Conservation (phyloP, 2,113 vertebrate species). For the Crocuta crocuta region DNA sequence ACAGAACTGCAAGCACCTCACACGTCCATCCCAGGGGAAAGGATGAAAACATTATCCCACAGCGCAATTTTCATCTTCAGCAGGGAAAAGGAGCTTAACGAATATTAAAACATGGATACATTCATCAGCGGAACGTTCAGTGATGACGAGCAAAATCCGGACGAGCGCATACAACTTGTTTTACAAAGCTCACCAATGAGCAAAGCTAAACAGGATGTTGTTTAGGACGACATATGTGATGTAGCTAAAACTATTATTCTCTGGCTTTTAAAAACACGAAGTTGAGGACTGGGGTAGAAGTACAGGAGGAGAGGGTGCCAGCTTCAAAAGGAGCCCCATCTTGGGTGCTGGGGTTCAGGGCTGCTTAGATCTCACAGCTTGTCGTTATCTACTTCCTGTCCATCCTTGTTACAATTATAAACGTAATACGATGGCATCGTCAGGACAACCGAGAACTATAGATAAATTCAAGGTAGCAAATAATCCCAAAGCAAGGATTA, state of each 20-base stretch:
- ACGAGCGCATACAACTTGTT: not conserved
- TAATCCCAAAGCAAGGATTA: not conserved
- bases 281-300: not conserved
- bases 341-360: not conserved
- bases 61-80: not conserved
- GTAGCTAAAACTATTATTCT: not conserved
- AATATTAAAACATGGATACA: not conserved
- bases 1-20: not conserved
- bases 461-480: not conserved
- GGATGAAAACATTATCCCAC: not conserved
- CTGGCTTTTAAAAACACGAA: not conserved
- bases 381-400: not conserved
- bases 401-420: not conserved
- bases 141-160: not conserved
- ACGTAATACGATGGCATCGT: not conserved
- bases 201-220: not conserved
- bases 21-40: not conserved
- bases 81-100: not conserved
- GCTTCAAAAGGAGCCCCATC: too few species aligned
- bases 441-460: not conserved
- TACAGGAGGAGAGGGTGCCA: fast-evolving
- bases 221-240: not conserved
- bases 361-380: not conserved
- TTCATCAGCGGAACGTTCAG: not conserved
- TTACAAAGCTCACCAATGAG: not conserved